These are phyloP conservation scores for Tachycineta bicolor DNA, from an alignment of 2,113 vertebrate species.

Conservation along the genomic window DNA sequence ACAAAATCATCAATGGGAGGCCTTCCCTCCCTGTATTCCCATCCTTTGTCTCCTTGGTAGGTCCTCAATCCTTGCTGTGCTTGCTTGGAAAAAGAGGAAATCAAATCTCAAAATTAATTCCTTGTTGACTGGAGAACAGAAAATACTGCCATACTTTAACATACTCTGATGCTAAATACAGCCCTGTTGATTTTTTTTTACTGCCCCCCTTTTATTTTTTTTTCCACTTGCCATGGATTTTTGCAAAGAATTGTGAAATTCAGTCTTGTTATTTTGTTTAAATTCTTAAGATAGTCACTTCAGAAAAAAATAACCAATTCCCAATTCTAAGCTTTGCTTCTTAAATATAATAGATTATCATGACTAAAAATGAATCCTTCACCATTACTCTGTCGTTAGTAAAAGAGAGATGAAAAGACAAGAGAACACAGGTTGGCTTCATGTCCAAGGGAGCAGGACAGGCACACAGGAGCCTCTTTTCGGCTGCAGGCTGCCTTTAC, in stretches of 20 bases:
- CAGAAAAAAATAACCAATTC: not conserved
- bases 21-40: not conserved
- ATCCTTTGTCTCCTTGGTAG: not conserved
- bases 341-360: not conserved
- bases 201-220: no score
- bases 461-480: not conserved
- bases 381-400: not conserved
- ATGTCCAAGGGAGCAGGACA: not conserved
- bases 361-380: not conserved
- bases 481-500: not conserved
- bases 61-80: not conserved
- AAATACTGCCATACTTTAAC: not conserved
- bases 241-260: not conserved
- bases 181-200: not conserved
- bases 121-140: not conserved
- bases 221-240: not conserved
- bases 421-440: not conserved
- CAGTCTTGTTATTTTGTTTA: not conserved
- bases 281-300: not conserved
- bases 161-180: not conserved
- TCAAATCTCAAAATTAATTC: not conserved
- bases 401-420: not conserved
- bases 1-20: not conserved
- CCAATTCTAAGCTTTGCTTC: not conserved
- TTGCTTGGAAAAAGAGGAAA: not conserved